These are phyloP conservation scores for Paradoxurus hermaphroditus DNA, from an alignment of 2,113 vertebrate genomes.

Conservation along the genomic window DNA sequence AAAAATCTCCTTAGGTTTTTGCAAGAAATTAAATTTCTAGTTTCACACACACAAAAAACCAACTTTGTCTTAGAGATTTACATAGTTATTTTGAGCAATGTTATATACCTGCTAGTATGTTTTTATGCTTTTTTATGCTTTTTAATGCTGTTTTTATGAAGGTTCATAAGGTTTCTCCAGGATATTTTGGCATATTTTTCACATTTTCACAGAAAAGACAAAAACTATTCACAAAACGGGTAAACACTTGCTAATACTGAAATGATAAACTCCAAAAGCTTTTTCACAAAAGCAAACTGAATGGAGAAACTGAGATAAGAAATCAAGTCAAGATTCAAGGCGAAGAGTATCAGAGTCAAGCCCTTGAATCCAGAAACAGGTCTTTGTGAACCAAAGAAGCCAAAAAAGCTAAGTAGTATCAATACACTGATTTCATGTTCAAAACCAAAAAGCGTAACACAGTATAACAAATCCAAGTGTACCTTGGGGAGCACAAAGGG, in stretches of 20 bases:
- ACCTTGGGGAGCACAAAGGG: neutral
- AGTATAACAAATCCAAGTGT: neutral
- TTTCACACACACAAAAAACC: conserved; percentile 7
- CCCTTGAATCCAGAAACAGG: neutral
- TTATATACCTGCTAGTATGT: neutral
- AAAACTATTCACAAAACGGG: neutral
- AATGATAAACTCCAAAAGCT: neutral
- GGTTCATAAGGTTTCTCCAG: neutral
- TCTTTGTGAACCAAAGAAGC: neutral
- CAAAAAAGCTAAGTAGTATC: neutral
- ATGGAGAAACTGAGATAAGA: neutral
- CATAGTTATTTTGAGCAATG: neutral
- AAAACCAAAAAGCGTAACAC: neutral
- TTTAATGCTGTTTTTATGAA: neutral
- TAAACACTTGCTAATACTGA: neutral
- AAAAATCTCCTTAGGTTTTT: neutral
- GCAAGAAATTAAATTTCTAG: neutral
- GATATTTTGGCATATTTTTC: neutral
- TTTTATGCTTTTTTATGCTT: too few species aligned
- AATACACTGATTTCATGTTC: neutral
- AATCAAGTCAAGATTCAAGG: neutral
- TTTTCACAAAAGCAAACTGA: neutral
- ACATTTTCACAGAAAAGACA: neutral
- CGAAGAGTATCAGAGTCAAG: neutral
- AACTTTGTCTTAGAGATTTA: neutral